Conservation (phyloP, 2,888 invertebrate species). For the Idaea aversata region DNA sequence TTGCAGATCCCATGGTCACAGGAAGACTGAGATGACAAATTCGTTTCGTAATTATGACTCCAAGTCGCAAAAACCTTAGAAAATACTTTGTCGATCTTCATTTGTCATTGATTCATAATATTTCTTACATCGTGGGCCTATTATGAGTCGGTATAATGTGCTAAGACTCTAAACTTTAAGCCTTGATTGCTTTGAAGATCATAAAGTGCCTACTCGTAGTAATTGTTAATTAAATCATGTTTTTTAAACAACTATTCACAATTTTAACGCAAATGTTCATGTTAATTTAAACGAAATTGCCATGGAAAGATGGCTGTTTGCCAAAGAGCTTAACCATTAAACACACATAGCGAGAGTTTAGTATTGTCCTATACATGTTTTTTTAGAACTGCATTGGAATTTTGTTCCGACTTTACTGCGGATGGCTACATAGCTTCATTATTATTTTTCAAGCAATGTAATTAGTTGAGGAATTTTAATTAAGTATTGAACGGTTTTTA, state of each 20-base stretch:
- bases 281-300: conserved; percentile 45
- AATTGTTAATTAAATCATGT: conserved; percentile 25
- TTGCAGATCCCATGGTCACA: no score
- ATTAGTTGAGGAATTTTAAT: background rate
- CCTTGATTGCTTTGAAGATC: background rate
- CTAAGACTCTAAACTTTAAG: background rate
- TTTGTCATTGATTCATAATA: no score
- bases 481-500: background rate
- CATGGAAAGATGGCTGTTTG: conserved; percentile 44
- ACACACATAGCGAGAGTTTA: conserved; percentile 24
- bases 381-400: conserved; percentile 4
- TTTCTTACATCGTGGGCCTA: background rate
- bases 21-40: no score
- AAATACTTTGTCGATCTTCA: no score
- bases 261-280: conserved; percentile 41
- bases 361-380: conserved; percentile 12
- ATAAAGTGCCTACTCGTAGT: background rate
- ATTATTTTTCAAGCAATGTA: background rate
- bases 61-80: no score
- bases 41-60: no score
- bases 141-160: background rate
- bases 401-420: background rate
- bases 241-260: conserved; percentile 26
- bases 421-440: background rate
- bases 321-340: conserved; percentile 46